These are phyloP conservation scores for Diabrotica balteata DNA, from an alignment of 2,888 invertebrate species.

Conservation along the genomic window DNA sequence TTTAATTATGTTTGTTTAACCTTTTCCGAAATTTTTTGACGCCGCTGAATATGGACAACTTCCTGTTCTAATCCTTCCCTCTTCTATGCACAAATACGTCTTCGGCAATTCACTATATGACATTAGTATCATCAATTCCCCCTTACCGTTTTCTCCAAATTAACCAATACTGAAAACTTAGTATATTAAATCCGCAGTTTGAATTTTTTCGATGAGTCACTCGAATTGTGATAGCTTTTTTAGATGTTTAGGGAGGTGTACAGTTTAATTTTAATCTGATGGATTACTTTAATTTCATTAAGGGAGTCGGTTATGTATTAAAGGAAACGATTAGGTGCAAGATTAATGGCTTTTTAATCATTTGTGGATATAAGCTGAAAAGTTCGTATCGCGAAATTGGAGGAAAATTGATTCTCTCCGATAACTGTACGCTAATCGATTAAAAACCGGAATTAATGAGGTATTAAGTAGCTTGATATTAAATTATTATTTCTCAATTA, in stretches of 20 bases:
- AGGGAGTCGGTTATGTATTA: slow-evolving; percentile 42
- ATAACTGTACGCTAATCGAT: too few species aligned
- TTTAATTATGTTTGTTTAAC: too few species aligned
- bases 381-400: slow-evolving; percentile 9
- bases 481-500: not conserved
- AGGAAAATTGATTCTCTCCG: slow-evolving; percentile 12
- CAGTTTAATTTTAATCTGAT: slow-evolving; percentile 43
- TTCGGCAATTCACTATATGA: slow-evolving; percentile 24
- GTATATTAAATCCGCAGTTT: not conserved
- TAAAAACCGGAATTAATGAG: too few species aligned
- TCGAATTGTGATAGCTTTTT: slow-evolving; percentile 16
- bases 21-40: not conserved
- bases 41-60: slow-evolving; percentile 12
- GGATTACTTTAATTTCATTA: slow-evolving; percentile 52
- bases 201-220: slow-evolving; percentile 29
- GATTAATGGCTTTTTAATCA: slow-evolving; percentile 52
- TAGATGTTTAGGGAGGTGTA: slow-evolving; percentile 18
- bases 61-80: slow-evolving; percentile 21
- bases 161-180: slow-evolving; percentile 16
- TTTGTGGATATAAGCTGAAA: slow-evolving; percentile 31
- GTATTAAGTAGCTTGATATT: too few species aligned
- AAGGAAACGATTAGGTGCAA: slow-evolving; percentile 41
- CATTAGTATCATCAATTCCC: slow-evolving; percentile 10
- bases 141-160: not conserved
- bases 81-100: slow-evolving; percentile 24